Evolutionary conservation across 2,113 vertebrate genomes (phyloP), one percentile per base, ranked within the genome.

Genomic region (Mastomys coucha): DNA sequence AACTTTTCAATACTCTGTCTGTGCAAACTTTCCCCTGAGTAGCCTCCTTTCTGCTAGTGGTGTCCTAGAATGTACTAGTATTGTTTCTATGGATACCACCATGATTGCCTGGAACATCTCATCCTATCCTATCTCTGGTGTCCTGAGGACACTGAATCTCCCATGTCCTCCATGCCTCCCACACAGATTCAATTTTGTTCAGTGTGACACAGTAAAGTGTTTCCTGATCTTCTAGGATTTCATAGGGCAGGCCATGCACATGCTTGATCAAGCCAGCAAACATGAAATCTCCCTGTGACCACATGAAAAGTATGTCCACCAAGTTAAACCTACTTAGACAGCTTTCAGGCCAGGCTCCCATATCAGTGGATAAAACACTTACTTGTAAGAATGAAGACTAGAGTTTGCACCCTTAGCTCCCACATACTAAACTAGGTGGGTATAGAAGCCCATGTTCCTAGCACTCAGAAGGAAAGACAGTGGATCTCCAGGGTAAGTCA

Each of bases 1-100:
- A 1, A n/a, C 3, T n/a, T 2, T 42, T 14, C 53, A 39, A 33
- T 4, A 51, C 17, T 6, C 0, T 1, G 0, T 8, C 16, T 11
- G 39, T 2, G 36, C 3, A 0, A 5, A 10, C 1, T 65, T 24
- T 70, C 26, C 24, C 31, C 53, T 22, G 2, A 1, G 10, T 13
- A 5, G 17, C 58, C 65, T 42, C 16, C 31, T n/a, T 17, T 4
- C 45, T 78, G 86, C 16, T 28, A 5, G 2, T 0, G 60, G 16
- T 2, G 5, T 49, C 31, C 33, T 9, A 53, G 42, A 42, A 65
- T 58, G 42, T 51, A 19, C 22, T 33, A 16, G 42, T 51, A 19
- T 28, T 33, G 20, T 8, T 7, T 42, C 26, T 31, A 20, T 6
- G 11, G 19, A 0, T 39, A 88, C 36, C 26, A 14, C 58, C 20